Percentiles rank a stretch among this genome's conserved stretches.
Conservation (phyloP, 2,113 vertebrate genomes). For the Gulo gulo region DNA sequence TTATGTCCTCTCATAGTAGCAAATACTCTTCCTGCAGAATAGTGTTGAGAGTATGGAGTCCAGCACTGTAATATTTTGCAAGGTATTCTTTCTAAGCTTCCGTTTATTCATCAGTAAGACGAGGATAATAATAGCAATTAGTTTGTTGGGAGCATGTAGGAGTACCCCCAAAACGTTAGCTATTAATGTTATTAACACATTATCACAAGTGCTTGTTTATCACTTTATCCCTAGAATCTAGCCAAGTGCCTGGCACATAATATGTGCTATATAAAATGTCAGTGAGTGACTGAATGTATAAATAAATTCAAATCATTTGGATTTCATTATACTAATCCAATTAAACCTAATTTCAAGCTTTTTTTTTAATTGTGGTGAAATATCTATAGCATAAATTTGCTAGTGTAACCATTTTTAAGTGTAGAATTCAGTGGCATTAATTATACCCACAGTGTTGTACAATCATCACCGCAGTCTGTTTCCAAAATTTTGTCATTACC, state of each 20-base stretch:
- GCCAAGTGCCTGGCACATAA: not conserved
- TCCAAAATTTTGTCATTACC: not conserved
- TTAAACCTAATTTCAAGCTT: slow-evolving; percentile 2
- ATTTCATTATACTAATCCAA: not conserved
- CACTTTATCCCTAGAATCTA: not conserved
- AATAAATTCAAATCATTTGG: slow-evolving; percentile 26
- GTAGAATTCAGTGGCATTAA: not conserved
- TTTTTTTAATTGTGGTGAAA: not conserved
- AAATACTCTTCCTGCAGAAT: not conserved
- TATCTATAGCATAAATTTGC: not conserved
- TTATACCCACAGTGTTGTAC: not conserved
- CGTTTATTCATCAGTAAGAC: not conserved
- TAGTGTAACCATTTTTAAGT: not conserved
- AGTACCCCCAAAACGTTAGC: not conserved
- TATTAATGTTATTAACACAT: not conserved
- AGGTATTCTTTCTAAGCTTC: not conserved
- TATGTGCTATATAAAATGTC: not conserved
- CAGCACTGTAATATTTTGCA: not conserved
- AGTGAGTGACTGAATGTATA: not conserved
- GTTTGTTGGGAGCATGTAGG: not conserved
- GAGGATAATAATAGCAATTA: not conserved
- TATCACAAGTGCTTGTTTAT: not conserved
- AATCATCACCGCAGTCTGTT: not conserved
- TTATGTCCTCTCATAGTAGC: not conserved
- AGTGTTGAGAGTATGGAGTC: not conserved